Base-by-base conservation (phyloP, 2,113 vertebrate species). In the Tenrec ecaudatus region DNA sequence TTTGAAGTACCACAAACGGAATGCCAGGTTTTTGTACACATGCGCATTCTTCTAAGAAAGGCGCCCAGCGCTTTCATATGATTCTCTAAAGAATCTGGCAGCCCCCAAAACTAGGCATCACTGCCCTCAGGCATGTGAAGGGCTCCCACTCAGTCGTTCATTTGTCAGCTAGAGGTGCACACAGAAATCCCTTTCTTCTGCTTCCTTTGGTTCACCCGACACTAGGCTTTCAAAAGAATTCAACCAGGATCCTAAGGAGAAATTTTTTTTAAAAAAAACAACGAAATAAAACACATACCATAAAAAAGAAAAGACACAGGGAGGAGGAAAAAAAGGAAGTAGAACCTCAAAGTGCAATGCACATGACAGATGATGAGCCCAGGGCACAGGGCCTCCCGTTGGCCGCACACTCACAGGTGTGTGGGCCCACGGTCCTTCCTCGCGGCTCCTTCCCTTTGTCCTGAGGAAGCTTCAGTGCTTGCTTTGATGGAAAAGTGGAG, bases 381-480 rank as follows among this genome's bases (percentile, higher is more conserved):
- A 29, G 0, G 2, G 31, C 20, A 38, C 1, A 3, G 0, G 6
- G 58, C n/a, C n/a, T 3, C 71, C 0, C 0, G 0, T 1, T 2
- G 75, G 79, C 33, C 1, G 22, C 36, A 23, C 82, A 31, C 23
- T 22, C 8, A 0, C 69, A 76, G 64, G 76, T 36, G 36, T 69
- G 66, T 81, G 58, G 43, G 33, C 20, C 33, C 25, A 2, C 38
- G 22, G 15, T 43, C n/a, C 57, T 62, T 60, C 76, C 43, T 64
- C 36, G 19, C 2, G 22, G 87, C 11, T 62, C 25, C 8, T 81
- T 47, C 33, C 10, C 23, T 43, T 58, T 16, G 62, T 87, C 43
- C 8, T 64, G 78, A 76, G 9, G 33, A 82, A 87, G 53, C 81
- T 15, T 23, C 76, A 23, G 14, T 27, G 29, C 71, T 78, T 75